These are phyloP conservation scores for Cephus nigrinus DNA, from an alignment of 2,888 invertebrate genomes.

Conservation along the genomic window DNA sequence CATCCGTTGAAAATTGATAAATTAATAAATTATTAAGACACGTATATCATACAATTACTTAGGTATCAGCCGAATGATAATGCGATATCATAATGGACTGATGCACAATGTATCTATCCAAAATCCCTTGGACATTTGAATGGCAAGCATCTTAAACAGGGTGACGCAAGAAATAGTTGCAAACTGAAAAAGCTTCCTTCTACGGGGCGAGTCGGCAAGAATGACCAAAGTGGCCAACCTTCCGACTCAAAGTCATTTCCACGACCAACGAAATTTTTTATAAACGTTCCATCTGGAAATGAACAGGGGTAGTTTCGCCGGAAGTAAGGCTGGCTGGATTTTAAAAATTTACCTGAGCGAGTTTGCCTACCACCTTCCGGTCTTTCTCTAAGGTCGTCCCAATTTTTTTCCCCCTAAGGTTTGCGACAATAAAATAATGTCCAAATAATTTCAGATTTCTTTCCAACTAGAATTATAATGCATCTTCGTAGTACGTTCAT, in stretches of 20 bases:
- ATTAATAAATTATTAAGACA: not conserved
- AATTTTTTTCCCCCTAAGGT: not conserved
- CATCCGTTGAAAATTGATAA: not conserved
- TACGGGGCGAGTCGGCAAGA: not conserved
- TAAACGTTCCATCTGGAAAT: not conserved
- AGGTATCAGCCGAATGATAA: not conserved
- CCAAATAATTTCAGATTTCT: too few species aligned
- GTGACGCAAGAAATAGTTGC: not conserved
- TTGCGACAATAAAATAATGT: too few species aligned
- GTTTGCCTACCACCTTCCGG: not conserved
- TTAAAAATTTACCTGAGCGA: not conserved
- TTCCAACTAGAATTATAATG: too few species aligned
- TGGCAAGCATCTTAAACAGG: not conserved
- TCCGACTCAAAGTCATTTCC: not conserved
- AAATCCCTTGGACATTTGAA: not conserved
- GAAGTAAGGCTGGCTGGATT: not conserved
- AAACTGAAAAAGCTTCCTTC: not conserved
- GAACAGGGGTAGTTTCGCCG: not conserved
- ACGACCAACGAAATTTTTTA: not conserved
- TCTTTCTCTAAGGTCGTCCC: not conserved
- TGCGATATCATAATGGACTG: not conserved
- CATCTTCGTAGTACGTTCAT: too few species aligned
- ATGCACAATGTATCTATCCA: not conserved
- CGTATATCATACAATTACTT: not conserved
- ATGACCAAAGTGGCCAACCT: not conserved